Percentiles rank a stretch among this genome's conserved stretches.
phyloP scores from a whole-genome alignment of 30 jellyfish, hydroid and myxozoan species.

The Pelagia noctiluca region DNA sequence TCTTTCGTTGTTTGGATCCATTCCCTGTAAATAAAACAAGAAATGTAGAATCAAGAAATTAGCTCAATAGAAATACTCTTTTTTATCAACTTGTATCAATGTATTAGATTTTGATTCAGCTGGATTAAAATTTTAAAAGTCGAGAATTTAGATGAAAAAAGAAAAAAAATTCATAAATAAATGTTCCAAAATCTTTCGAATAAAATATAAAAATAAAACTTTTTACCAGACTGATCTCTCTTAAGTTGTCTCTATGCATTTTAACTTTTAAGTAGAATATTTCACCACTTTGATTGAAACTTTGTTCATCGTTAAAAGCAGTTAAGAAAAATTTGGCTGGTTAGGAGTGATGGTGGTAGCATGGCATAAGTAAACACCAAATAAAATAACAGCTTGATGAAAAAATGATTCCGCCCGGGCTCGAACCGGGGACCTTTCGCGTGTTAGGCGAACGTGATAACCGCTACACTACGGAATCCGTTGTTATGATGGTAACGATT shows the following conservation, averaged over 20 bases:
- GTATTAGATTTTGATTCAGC: no score
- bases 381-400: no score
- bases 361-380: no score
- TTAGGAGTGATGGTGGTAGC: no score
- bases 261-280: no score
- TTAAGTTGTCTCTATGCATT: no score
- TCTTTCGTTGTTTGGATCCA: constrained; percentile 97
- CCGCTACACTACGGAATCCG: constrained; percentile 94
- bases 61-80: background rate
- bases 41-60: background rate
- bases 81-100: constrained; percentile 11
- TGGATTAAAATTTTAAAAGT: no score
- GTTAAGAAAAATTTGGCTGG: background rate
- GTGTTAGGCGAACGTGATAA: constrained; percentile 95
- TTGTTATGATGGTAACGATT: background rate
- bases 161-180: no score
- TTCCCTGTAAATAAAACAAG: constrained; percentile 66
- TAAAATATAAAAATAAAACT: no score
- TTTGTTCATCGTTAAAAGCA: background rate
- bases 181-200: no score
- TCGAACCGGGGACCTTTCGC: constrained; percentile 97
- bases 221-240: no score
- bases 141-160: no score
- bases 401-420: constrained; percentile 93
- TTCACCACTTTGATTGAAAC: background rate